Conservation (phyloP, 2,113 vertebrate genomes). For the Astur gentilis region DNA sequence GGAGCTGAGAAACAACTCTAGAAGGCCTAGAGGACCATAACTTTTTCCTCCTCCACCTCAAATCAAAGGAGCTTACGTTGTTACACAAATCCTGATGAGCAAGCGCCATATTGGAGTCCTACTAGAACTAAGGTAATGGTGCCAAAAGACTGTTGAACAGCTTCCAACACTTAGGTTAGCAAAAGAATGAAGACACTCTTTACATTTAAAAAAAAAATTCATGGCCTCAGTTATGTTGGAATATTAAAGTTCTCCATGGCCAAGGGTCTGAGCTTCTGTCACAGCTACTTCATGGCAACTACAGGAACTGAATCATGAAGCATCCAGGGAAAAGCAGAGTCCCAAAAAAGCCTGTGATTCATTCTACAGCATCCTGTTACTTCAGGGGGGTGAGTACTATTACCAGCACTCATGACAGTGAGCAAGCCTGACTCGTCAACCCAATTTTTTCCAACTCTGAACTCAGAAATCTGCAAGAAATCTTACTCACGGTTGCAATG, state of each 20-base stretch:
- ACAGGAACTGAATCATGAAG: constrained; percentile 43
- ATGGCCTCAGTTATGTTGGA: neutral
- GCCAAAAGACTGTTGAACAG: neutral
- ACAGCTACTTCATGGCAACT: neutral
- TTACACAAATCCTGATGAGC: neutral
- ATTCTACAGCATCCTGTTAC: constrained; percentile 13
- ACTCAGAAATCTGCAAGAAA: neutral
- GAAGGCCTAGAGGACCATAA: neutral
- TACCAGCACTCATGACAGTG: constrained; percentile 17
- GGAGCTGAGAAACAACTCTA: neutral
- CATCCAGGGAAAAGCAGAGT: neutral
- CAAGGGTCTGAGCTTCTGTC: neutral
- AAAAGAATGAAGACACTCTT: neutral
- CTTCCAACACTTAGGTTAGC: neutral
- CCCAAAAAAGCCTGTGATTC: constrained; percentile 66
- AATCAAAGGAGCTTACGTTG: neutral
- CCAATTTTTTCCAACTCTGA: constrained; percentile 15
- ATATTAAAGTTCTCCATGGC: neutral
- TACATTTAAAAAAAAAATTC: neutral
- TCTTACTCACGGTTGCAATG: neutral
- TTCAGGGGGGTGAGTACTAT: neutral
- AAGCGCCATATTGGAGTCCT: neutral
- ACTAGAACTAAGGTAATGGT: neutral
- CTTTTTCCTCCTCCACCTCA: neutral
- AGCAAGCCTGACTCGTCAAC: constrained; percentile 14